Conservation (phyloP, 2,113 vertebrate species). For the Columba janthina region DNA sequence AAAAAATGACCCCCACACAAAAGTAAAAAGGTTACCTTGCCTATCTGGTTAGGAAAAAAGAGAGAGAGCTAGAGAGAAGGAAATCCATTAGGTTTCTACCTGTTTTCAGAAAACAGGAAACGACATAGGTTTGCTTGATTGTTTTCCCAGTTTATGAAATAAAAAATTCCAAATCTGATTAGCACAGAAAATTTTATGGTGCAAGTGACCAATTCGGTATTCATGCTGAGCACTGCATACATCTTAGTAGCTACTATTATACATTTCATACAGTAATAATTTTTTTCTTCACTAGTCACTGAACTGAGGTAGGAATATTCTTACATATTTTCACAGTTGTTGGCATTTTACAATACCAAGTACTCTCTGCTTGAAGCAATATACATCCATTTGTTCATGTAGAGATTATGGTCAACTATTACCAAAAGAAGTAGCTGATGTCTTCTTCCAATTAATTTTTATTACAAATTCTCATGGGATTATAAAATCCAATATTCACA, state of each 20-base stretch:
- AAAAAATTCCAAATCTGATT: background rate
- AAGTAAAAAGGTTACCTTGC: background rate
- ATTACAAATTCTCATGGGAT: background rate
- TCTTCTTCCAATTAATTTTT: background rate
- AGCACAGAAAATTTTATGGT: background rate
- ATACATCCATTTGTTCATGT: background rate
- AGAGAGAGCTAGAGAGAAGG: too few relatives aligned
- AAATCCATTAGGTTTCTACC: background rate
- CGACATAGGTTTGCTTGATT: background rate
- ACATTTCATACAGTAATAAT: background rate
- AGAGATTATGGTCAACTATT: background rate
- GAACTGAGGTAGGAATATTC: background rate
- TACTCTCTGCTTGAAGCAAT: background rate
- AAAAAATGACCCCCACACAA: background rate
- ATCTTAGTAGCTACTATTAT: background rate
- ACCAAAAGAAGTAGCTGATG: background rate
- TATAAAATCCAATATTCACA: background rate
- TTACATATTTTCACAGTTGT: background rate
- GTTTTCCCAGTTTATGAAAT: background rate
- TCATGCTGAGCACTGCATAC: background rate
- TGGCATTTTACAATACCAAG: background rate
- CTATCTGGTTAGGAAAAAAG: background rate
- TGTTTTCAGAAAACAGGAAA: background rate
- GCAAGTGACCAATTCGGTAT: background rate
- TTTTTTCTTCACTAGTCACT: background rate